Conservation (phyloP, 2,797 vertebrate species). For the Spea hammondii region DNA sequence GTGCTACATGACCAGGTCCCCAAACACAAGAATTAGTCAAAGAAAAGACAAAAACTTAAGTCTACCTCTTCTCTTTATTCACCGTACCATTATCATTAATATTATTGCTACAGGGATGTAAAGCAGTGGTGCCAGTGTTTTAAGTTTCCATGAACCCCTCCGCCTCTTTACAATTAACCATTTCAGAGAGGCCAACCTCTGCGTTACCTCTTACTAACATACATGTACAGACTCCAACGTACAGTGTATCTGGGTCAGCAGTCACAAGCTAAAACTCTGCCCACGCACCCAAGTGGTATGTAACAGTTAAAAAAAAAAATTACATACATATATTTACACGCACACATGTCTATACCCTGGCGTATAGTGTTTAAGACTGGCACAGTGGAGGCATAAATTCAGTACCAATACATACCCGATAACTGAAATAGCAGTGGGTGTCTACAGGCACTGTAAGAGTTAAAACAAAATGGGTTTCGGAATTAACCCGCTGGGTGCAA, state of each 20-base stretch:
- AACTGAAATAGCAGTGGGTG: neutral
- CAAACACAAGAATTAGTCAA: too few relatives aligned
- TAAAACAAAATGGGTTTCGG: neutral
- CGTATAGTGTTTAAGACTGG: slow-evolving; percentile 54
- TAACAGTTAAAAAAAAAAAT: slow-evolving; percentile 31
- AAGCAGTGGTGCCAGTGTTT: slow-evolving; percentile 43
- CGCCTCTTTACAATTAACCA: neutral
- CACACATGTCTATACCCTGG: slow-evolving; percentile 18
- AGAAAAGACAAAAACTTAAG: neutral
- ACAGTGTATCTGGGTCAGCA: slow-evolving; percentile 45
- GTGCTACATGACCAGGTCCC: neutral
- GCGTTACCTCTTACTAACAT: neutral
- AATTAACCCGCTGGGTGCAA: neutral
- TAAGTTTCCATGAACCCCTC: slow-evolving; percentile 25
- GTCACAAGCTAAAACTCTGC: slow-evolving; percentile 35
- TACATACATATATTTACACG: slow-evolving; percentile 12
- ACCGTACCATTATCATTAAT: slow-evolving; percentile 30
- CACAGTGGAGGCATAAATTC: slow-evolving; percentile 61
- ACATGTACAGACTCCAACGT: slow-evolving; percentile 13
- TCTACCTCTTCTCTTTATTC: slow-evolving; percentile 42
- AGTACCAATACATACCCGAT: slow-evolving; percentile 40
- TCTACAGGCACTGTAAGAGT: neutral
- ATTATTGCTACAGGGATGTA: slow-evolving; percentile 50
- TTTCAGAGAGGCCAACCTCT: neutral
- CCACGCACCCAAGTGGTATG: slow-evolving; percentile 39